Evolutionary conservation across 1,140 invertebrate genomes (phyloP), one percentile per base, ranked within the genome.

Genomic region (Caenorhabditis briggsae): DNA sequence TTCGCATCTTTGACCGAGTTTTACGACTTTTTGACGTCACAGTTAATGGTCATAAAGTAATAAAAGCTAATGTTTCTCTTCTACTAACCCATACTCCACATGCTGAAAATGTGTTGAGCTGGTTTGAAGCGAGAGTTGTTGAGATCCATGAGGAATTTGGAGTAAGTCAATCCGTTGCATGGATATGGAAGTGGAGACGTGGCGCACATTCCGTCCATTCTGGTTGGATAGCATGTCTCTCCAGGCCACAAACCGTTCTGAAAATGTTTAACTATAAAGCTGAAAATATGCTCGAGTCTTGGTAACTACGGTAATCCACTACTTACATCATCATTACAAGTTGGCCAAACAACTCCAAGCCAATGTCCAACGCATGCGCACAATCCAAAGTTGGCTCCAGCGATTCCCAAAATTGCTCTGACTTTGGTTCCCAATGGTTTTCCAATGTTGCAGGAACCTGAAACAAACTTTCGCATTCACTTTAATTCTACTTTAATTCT

Each of bases 31-130:
- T 48, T 43, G 12, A 70, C 2, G 8, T 58, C 56, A 46, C 33
- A 33, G 33, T 33, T 33, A 33, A 33, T 33, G 33, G 46, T 50
- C 46, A 50, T 23, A 70, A 23, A 78, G 70, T 50, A 78, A 78
- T 50, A 78, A 78, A 78, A 48, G 14, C 2, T 18, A 50, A 46
- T 50, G 11, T 53, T 14, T 18, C 11, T 14, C 48, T 46, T 20
- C 11, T 50, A 50, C 70, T 78, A 6, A 78, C 70, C 70, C 70
- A 78, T 78, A 23, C 70, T 78, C 70, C 70, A 78, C 70, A 78
- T 78, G 46, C 70, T 78, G 70, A 78, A 78, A 78, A 78, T 78
- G 70, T 78, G n/a, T 46, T 78, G 70, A 23, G 70, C 70, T 78
- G 70, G 70, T 12, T 78, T 78, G 46, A 78, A 78, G 50, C 46